Evolutionary conservation across 2,888 invertebrate genomes (phyloP).

Genomic region (Marronus borbonicus): DNA sequence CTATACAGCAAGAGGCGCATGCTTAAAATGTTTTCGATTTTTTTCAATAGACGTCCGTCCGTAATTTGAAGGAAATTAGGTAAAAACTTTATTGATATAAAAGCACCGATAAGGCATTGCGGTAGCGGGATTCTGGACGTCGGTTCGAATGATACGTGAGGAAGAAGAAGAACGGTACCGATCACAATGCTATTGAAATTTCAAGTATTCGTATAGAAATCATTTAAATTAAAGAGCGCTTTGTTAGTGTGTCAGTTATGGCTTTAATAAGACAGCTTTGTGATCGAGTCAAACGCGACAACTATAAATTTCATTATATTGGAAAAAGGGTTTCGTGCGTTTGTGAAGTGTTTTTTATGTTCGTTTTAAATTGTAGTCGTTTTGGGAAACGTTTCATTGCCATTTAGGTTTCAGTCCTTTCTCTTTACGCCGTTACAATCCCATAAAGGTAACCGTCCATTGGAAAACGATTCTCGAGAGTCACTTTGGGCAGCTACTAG

Average conservation of each 20-base stretch:
- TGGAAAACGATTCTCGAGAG: too few relatives aligned
- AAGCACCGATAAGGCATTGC: slow-evolving; percentile 40
- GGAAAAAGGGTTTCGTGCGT: slow-evolving; percentile 28
- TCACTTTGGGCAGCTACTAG: too few relatives aligned
- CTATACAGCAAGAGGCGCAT: slow-evolving; percentile 17
- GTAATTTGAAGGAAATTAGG: slow-evolving; percentile 49
- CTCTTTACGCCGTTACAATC: too few relatives aligned
- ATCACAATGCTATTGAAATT: slow-evolving; percentile 44
- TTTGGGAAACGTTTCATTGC: neutral
- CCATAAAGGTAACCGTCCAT: too few relatives aligned
- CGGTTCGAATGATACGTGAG: slow-evolving; percentile 4
- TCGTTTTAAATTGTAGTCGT: slow-evolving; percentile 14
- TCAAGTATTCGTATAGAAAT: slow-evolving; percentile 45
- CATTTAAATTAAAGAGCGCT: slow-evolving; percentile 48
- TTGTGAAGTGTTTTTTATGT: slow-evolving; percentile 17
- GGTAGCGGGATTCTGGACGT: slow-evolving; percentile 40
- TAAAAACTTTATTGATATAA: slow-evolving; percentile 49
- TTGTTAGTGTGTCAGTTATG: slow-evolving; percentile 50
- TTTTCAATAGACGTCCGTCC: slow-evolving; percentile 36
- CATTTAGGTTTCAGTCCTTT: slow-evolving; percentile 11
- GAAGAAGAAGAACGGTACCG: slow-evolving; percentile 24
- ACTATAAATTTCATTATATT: slow-evolving; percentile 43
- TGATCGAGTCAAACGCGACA: slow-evolving; percentile 15
- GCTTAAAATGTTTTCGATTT: slow-evolving; percentile 36
- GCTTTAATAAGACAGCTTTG: slow-evolving; percentile 49